These are phyloP conservation scores for Eucidaris tribuloides DNA, from an alignment of 35 echinoderm and acorn worm species.

Conservation along the genomic window DNA sequence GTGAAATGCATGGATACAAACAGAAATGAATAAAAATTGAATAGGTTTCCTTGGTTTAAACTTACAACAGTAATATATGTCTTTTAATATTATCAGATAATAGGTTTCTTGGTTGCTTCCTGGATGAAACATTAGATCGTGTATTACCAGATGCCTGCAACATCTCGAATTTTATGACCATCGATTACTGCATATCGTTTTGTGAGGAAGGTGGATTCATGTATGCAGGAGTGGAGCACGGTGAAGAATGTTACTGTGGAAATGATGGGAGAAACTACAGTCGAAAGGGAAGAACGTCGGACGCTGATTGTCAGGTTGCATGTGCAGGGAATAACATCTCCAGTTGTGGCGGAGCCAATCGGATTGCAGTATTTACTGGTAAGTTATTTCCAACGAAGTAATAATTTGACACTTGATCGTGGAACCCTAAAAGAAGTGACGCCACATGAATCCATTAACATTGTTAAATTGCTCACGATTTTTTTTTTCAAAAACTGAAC, in stretches of 20 bases:
- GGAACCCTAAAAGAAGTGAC: no score
- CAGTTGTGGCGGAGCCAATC: not conserved
- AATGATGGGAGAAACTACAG: not conserved
- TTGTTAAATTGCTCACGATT: no score
- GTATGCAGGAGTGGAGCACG: not conserved
- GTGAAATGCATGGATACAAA: no score
- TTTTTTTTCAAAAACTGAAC: no score
- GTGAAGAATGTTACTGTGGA: not conserved
- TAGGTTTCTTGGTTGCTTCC: not conserved
- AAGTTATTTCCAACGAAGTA: no score
- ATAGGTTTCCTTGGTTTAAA: no score
- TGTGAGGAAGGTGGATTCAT: not conserved
- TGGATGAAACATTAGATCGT: not conserved
- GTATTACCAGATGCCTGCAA: not conserved
- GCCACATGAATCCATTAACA: no score
- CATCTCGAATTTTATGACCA: not conserved
- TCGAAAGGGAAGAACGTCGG: not conserved
- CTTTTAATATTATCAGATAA: no score
- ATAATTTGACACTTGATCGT: no score
- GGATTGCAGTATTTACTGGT: not conserved
- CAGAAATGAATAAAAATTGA: no score
- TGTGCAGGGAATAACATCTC: not conserved
- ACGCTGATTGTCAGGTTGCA: not conserved
- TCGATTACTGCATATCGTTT: not conserved
- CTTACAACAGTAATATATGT: no score